Conservation (phyloP, 2,113 vertebrate species). For the Phyllostomus discolor region DNA sequence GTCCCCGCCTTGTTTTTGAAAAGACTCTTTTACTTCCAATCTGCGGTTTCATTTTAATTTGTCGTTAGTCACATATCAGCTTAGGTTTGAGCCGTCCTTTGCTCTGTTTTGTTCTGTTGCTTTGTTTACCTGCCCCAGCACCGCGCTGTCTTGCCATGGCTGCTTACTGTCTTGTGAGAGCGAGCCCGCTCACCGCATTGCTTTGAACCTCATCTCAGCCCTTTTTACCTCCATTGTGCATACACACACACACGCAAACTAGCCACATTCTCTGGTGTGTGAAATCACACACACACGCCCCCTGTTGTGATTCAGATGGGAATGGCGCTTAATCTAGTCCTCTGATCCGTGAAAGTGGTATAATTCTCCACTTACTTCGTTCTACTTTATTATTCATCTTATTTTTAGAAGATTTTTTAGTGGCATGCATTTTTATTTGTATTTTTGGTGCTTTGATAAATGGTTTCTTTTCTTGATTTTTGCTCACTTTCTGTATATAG, state of each 20-base stretch:
- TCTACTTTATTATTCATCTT: not conserved
- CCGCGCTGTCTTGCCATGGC: rapidly evolving
- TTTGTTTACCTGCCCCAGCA: not conserved
- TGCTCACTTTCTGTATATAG: not conserved
- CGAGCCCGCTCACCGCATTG: no score
- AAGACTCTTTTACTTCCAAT: not conserved
- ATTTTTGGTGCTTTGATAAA: not conserved
- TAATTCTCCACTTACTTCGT: not conserved
- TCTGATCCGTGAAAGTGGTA: not conserved
- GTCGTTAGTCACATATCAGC: not conserved
- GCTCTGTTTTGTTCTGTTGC: not conserved
- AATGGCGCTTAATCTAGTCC: not conserved
- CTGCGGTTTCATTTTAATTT: not conserved
- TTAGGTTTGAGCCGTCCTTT: not conserved
- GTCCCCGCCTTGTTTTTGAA: not conserved
- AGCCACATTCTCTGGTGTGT: not conserved
- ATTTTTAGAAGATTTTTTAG: not conserved
- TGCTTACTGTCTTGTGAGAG: not conserved
- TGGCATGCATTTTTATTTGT: not conserved
- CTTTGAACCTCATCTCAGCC: not conserved
- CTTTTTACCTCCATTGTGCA: not conserved
- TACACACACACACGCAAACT: no score
- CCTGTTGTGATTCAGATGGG: not conserved
- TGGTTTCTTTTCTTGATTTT: not conserved
- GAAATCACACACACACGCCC: not conserved